Evolutionary conservation across 2,888 invertebrate genomes (phyloP).

Genomic region (Tenthredo amoena): DNA sequence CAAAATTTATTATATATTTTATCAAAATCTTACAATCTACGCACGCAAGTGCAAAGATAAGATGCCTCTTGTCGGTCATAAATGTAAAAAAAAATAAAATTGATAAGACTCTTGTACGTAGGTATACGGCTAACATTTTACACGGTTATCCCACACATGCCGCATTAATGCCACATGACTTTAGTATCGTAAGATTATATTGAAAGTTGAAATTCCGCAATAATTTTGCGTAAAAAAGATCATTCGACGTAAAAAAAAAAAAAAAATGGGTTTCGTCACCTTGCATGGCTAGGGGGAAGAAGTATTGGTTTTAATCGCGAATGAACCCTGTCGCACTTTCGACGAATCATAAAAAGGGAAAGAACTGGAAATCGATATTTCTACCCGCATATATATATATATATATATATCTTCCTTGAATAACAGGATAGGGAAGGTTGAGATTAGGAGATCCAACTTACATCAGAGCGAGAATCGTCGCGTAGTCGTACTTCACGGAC

Average conservation of each 20-base stretch:
- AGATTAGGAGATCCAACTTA: background rate
- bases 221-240: too few relatives aligned
- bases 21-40: background rate
- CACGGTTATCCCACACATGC: background rate
- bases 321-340: too few relatives aligned
- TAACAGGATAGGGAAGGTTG: background rate
- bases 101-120: background rate
- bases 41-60: background rate
- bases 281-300: background rate
- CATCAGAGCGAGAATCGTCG: background rate
- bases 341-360: background rate
- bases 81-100: background rate
- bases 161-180: too few relatives aligned
- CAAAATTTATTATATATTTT: too few relatives aligned
- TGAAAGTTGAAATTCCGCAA: background rate
- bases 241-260: too few relatives aligned
- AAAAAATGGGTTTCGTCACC: too few relatives aligned
- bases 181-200: too few relatives aligned
- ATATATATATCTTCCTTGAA: background rate
- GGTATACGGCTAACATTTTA: background rate
- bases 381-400: background rate
- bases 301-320: background rate
- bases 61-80: background rate
- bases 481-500: slow-evolving; percentile 8
- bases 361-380: background rate